These are phyloP conservation scores for Asarcornis scutulata DNA, from an alignment of 2,113 vertebrate genomes.

Conservation along the genomic window DNA sequence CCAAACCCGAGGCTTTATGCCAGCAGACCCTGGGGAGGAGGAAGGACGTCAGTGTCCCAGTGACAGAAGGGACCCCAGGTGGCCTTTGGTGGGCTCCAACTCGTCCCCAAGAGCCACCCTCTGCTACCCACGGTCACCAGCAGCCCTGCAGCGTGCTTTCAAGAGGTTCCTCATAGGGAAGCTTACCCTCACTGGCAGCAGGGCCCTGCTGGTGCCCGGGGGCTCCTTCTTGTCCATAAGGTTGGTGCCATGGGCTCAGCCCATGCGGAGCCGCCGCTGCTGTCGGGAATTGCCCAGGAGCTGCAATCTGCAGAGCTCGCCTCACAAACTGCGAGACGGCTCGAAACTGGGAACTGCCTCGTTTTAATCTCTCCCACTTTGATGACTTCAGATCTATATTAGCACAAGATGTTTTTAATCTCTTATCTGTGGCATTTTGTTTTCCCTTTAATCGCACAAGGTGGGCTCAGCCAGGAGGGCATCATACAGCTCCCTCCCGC, in stretches of 20 bases:
- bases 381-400: slow-evolving; percentile 1
- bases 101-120: neutral
- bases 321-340: fast-evolving
- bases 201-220: fast-evolving
- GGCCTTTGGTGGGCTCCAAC: too few species aligned
- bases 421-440: neutral
- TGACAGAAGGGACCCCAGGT: neutral
- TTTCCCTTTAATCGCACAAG: slow-evolving; percentile 12
- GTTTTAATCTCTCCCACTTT: neutral
- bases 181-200: fast-evolving
- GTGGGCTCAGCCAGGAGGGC: slow-evolving; percentile 1
- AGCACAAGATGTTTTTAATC: neutral
- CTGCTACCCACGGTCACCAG: fast-evolving
- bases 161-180: fast-evolving
- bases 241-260: neutral
- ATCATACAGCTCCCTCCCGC: neutral
- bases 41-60: neutral
- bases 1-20: neutral
- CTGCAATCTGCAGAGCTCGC: neutral
- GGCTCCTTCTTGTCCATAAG: fast-evolving
- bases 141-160: neutral
- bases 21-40: neutral
- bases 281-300: fast-evolving
- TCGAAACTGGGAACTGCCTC: neutral
- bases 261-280: fast-evolving